Evolutionary conservation across 2,888 invertebrate genomes (phyloP).

Genomic region (Metalampra italica): DNA sequence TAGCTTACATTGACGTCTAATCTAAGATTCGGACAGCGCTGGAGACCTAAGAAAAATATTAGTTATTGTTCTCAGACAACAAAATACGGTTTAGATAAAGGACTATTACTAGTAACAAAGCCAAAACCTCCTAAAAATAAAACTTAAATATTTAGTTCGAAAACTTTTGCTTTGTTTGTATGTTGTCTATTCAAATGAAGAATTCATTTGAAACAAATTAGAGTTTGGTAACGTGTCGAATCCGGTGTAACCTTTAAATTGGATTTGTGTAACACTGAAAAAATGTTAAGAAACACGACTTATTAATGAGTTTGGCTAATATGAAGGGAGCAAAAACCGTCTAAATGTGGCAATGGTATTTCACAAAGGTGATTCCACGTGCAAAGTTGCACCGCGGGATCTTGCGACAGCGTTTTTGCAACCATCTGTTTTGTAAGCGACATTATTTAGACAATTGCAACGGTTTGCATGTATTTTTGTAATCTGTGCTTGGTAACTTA

Average conservation of each 20-base stretch:
- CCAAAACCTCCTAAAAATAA: too few relatives aligned
- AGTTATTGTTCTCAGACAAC: too few relatives aligned
- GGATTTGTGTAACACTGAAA: conserved; percentile 38
- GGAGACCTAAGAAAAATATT: too few relatives aligned
- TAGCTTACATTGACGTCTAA: conserved; percentile 19
- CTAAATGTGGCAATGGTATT: conserved; percentile 56
- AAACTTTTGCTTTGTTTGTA: not conserved
- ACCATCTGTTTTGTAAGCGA: conserved; percentile 51
- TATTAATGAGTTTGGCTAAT: conserved; percentile 59
- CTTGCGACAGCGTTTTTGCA: conserved; percentile 66
- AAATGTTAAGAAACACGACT: conserved; percentile 56
- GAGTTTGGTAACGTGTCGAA: conserved; percentile 52
- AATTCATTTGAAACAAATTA: conserved; percentile 29
- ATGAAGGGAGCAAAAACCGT: conserved; percentile 62
- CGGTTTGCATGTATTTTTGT: conserved; percentile 35
- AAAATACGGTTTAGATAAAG: too few relatives aligned
- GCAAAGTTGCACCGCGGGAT: conserved; percentile 53
- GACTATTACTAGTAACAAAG: too few relatives aligned
- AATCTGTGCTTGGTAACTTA: conserved; percentile 34
- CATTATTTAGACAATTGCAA: conserved; percentile 48
- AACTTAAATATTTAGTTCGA: not conserved
- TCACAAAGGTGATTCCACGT: conserved; percentile 64
- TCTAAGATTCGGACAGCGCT: too few relatives aligned
- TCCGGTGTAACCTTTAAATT: conserved; percentile 52
- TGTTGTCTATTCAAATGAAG: not conserved